These are phyloP conservation scores for Vulpes ferrilata DNA, from an alignment of 2,113 vertebrate genomes.

Conservation along the genomic window DNA sequence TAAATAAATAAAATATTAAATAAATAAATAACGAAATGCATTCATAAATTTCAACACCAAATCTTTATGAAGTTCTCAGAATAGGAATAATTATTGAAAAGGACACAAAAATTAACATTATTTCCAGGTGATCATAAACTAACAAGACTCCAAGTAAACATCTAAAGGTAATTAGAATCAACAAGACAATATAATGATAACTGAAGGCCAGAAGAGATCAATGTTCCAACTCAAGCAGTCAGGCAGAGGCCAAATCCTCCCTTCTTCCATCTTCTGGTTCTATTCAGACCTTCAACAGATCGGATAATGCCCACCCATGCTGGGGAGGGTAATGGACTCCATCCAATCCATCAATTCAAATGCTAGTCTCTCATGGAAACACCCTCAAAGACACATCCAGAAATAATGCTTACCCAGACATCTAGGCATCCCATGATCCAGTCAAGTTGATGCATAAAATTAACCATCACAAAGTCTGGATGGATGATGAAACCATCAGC, in stretches of 20 bases:
- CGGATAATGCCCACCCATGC: not conserved
- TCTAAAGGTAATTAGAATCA: constrained; percentile 45
- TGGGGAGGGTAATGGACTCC: not conserved
- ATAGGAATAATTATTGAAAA: constrained; percentile 19
- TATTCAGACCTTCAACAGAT: not conserved
- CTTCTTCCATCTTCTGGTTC: not conserved
- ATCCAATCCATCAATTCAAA: not conserved
- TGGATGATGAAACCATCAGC: not conserved
- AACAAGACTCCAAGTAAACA: constrained; percentile 46
- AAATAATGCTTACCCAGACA: not conserved
- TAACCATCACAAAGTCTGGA: not conserved
- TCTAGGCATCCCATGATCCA: not conserved
- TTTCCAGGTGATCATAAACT: constrained; percentile 26
- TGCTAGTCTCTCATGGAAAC: not conserved
- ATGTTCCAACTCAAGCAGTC: not conserved
- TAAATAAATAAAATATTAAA: no score
- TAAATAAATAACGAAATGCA: constrained; percentile 33
- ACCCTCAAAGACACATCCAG: not conserved
- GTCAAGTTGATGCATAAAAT: not conserved
- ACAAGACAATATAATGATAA: not conserved
- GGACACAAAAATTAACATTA: not conserved
- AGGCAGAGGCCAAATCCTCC: not conserved
- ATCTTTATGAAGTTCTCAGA: constrained; percentile 5
- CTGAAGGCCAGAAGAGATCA: not conserved
- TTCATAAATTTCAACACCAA: constrained; percentile 36